These are phyloP conservation scores for Salticus scenicus DNA, from an alignment of 2,888 invertebrate genomes.

Conservation along the genomic window DNA sequence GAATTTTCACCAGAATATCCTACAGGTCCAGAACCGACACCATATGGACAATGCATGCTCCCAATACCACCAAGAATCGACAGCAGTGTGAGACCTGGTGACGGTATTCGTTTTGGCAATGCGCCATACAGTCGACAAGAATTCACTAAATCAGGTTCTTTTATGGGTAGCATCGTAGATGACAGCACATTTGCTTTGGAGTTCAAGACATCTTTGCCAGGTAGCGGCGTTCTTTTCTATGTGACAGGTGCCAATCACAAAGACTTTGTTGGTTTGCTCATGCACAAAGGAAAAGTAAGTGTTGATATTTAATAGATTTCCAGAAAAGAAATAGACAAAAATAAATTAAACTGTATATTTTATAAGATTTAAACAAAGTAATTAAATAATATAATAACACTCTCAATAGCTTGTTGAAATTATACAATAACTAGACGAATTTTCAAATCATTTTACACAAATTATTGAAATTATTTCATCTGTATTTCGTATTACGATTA, in stretches of 20 bases:
- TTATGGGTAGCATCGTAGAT: slow-evolving; percentile 60
- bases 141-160: slow-evolving; percentile 47
- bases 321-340: no score
- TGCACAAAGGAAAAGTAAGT: slow-evolving; percentile 84
- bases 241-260: slow-evolving; percentile 80
- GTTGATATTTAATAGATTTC: no score
- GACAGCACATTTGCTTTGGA: slow-evolving; percentile 69
- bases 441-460: no score
- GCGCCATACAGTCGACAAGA: slow-evolving; percentile 67
- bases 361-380: no score
- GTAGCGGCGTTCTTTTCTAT: slow-evolving; percentile 87
- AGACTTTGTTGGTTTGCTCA: slow-evolving; percentile 85
- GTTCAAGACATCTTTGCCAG: slow-evolving; percentile 53
- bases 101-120: slow-evolving; percentile 73
- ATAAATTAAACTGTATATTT: no score
- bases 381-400: no score
- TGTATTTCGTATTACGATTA: no score
- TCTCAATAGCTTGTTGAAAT: no score
- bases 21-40: slow-evolving; percentile 60
- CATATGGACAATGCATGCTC: slow-evolving; percentile 77
- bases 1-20: neutral
- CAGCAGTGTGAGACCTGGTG: slow-evolving; percentile 78
- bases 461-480: no score
- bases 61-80: slow-evolving; percentile 79
- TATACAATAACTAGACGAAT: no score